Evolutionary conservation across 2,888 invertebrate species (phyloP).

Genomic region (Acronicta psi): DNA sequence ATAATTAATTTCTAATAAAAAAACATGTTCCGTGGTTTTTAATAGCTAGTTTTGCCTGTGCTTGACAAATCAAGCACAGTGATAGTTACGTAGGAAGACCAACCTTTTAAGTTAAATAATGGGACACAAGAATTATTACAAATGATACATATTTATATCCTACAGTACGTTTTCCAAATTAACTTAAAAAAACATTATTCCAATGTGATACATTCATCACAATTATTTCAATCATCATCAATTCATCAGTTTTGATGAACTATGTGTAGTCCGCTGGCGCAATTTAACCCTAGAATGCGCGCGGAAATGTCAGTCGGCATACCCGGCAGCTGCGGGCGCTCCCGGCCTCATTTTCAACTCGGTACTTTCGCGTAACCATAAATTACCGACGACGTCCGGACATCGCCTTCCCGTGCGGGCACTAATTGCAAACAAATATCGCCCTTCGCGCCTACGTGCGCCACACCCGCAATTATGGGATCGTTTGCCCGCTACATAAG

Average conservation of each 20-base stretch:
- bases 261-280: conserved; percentile 34
- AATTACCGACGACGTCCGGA: conserved; percentile 74
- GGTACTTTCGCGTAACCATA: conserved; percentile 71
- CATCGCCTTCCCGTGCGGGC: conserved; percentile 75
- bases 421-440: conserved; percentile 83
- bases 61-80: too few species aligned
- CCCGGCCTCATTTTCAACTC: conserved; percentile 58
- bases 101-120: too few species aligned
- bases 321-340: conserved; percentile 72
- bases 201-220: conserved; percentile 15
- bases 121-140: too few species aligned
- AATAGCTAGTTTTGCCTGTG: too few species aligned
- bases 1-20: too few species aligned
- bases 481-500: conserved; percentile 65
- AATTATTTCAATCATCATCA: conserved; percentile 46
- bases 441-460: conserved; percentile 73
- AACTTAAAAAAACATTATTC: conserved; percentile 1
- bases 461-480: conserved; percentile 71
- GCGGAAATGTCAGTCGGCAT: conserved; percentile 77
- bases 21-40: too few species aligned
- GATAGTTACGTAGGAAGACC: too few species aligned
- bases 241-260: conserved; percentile 49
- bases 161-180: too few species aligned
- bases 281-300: conserved; percentile 68
- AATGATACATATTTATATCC: too few species aligned